Conservation (phyloP, 2,113 vertebrate species). For the Anser cygnoides region DNA sequence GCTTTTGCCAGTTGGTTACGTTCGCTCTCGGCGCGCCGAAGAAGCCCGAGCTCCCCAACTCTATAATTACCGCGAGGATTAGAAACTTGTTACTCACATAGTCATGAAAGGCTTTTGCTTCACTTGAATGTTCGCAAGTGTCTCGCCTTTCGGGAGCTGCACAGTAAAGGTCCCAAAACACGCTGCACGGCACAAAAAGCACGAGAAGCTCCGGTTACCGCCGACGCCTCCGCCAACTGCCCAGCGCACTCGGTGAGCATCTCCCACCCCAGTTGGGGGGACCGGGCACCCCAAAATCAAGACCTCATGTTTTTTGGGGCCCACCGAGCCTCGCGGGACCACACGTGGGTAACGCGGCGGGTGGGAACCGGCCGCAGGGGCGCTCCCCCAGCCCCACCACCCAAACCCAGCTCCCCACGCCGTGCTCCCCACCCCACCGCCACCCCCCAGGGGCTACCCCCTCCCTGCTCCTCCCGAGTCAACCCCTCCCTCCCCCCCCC, state of each 20-base stretch:
- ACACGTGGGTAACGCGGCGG: too few species aligned
- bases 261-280: too few species aligned
- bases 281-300: too few species aligned
- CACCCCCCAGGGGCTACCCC: not conserved
- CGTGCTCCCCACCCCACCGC: too few species aligned
- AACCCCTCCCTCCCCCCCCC: not conserved
- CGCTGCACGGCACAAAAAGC: slow-evolving; percentile 77
- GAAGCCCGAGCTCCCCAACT: slow-evolving; percentile 61
- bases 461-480: too few species aligned
- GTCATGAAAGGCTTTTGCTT: slow-evolving; percentile 99
- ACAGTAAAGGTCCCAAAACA: slow-evolving; percentile 99
- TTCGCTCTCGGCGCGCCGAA: not conserved
- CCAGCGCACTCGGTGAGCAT: too few species aligned
- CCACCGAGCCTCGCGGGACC: too few species aligned
- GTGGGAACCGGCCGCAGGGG: too few species aligned
- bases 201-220: slow-evolving; percentile 58
- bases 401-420: too few species aligned
- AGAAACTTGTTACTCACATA: slow-evolving; percentile 92
- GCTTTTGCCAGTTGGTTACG: slow-evolving; percentile 40
- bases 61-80: slow-evolving; percentile 73
- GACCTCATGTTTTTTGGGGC: too few species aligned
- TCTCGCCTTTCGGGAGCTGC: slow-evolving; percentile 98
- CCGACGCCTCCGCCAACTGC: not conserved
- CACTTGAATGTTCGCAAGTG: slow-evolving; percentile 99
- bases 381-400: too few species aligned